A percentile compares a stretch with the other conserved stretches of the same genome.
phyloP scores from a whole-genome alignment of 2,113 vertebrate genomes.

The Periophthalmodon schlosseri region DNA sequence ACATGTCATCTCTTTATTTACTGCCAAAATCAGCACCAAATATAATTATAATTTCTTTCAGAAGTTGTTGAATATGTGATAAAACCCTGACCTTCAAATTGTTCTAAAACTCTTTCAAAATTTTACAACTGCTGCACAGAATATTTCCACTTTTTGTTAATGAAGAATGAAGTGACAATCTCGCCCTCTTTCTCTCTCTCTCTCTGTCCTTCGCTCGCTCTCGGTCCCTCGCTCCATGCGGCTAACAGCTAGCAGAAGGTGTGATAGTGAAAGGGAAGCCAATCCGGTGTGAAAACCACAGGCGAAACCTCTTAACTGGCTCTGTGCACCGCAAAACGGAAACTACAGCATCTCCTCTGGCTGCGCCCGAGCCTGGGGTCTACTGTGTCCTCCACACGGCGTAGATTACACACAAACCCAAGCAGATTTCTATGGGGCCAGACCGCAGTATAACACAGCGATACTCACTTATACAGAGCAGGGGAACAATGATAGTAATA shows the following conservation, averaged over 20 bases:
- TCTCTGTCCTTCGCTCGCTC: background rate
- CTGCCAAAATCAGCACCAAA: no score
- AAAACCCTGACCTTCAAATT: no score
- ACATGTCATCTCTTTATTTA: no score
- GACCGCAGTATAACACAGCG: background rate
- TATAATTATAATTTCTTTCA: no score
- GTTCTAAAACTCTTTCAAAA: no score
- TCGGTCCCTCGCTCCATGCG: slow-evolving; percentile 45
- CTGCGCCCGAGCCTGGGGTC: slow-evolving; percentile 38
- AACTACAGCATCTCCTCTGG: slow-evolving; percentile 54
- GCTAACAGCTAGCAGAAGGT: slow-evolving; percentile 71
- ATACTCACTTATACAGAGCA: background rate
- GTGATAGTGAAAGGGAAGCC: slow-evolving; percentile 67
- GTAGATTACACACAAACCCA: background rate
- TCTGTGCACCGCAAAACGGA: slow-evolving; percentile 41
- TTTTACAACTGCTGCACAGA: no score
- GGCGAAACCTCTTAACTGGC: slow-evolving; percentile 61
- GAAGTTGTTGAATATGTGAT: no score
- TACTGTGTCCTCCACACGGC: background rate
- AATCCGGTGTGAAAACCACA: slow-evolving; percentile 72
- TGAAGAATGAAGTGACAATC: slow-evolving; percentile 47
- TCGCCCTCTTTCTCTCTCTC: slow-evolving; percentile 31
- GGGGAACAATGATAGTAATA: no score
- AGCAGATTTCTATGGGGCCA: background rate
- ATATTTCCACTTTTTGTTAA: slow-evolving; percentile 39